These are phyloP conservation scores for Garrulus glandarius DNA, from an alignment of 2,797 vertebrate genomes.

Conservation along the genomic window DNA sequence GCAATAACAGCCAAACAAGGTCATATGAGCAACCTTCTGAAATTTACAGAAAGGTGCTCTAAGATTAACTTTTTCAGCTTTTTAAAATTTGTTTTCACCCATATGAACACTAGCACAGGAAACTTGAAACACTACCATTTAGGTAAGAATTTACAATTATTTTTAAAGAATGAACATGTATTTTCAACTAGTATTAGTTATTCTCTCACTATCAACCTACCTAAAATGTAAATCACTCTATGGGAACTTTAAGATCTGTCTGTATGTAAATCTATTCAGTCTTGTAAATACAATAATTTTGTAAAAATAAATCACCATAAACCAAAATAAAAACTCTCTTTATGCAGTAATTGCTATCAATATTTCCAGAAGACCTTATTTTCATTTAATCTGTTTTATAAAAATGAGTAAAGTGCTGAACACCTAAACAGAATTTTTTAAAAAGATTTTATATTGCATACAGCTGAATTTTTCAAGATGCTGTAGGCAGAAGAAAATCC, in stretches of 20 bases:
- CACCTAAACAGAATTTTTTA: neutral
- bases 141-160: neutral
- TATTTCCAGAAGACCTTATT: neutral
- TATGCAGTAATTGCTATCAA: neutral
- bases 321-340: neutral
- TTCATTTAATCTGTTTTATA: neutral
- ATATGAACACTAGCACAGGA: neutral
- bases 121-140: neutral
- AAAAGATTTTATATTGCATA: neutral
- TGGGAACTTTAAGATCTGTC: neutral
- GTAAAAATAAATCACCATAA: neutral
- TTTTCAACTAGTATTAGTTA: no score
- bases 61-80: neutral
- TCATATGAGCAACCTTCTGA: neutral
- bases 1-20: neutral
- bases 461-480: neutral
- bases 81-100: neutral
- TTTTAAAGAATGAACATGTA: no score
- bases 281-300: neutral
- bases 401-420: slow-evolving; percentile 6
- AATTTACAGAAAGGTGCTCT: neutral
- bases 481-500: neutral
- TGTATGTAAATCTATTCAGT: neutral
- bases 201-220: neutral
- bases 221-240: neutral